phyloP scores from a whole-genome alignment of 2,113 vertebrate genomes.

The Furnarius figulus region DNA sequence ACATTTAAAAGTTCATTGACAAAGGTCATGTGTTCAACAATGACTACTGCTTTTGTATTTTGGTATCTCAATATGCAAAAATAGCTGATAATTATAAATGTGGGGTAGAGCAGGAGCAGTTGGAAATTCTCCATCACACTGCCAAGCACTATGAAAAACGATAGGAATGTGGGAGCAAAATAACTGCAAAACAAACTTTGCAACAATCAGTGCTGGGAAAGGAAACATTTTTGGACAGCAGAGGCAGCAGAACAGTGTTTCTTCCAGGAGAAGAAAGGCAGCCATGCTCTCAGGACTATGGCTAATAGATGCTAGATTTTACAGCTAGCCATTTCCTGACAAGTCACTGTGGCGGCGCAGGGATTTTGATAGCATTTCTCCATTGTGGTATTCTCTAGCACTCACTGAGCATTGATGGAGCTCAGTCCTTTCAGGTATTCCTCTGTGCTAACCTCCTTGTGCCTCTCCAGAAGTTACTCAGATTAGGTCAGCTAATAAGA shows the following conservation, averaged over 20 bases:
- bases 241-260: not conserved
- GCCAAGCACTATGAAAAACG: not conserved
- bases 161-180: not conserved
- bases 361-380: slow-evolving; percentile 5
- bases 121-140: not conserved
- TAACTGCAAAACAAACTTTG: not conserved
- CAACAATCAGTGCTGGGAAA: not conserved
- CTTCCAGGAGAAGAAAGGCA: not conserved
- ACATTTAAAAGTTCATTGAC: slow-evolving; percentile 19
- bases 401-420: not conserved
- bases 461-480: not conserved
- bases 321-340: not conserved
- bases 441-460: slow-evolving; percentile 39
- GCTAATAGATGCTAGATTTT: not conserved
- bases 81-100: slow-evolving; percentile 22
- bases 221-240: not conserved
- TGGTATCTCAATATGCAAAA: slow-evolving; percentile 33
- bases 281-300: not conserved
- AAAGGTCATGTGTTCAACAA: not conserved
- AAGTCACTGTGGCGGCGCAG: not conserved
- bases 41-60: not conserved
- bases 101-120: not conserved
- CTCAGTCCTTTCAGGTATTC: slow-evolving; percentile 12
- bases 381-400: not conserved
- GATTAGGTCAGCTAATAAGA: not conserved